phyloP scores from a whole-genome alignment of 2,888 invertebrate genomes.

The Alcis repandata region DNA sequence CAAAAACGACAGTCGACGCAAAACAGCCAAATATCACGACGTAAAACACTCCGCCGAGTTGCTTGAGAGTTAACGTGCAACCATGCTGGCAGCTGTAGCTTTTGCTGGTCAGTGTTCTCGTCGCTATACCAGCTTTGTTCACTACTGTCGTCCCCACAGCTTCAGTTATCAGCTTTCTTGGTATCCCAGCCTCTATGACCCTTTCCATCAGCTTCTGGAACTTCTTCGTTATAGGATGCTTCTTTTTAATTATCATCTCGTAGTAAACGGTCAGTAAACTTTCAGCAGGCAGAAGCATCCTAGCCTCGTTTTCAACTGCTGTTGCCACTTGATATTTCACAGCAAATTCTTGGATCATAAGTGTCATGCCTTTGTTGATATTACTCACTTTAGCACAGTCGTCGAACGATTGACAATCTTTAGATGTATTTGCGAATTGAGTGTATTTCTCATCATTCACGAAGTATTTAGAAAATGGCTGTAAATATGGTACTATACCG shows the following conservation, averaged over 20 bases:
- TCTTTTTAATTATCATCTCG: constrained; percentile 70
- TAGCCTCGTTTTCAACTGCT: constrained; percentile 68
- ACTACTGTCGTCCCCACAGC: constrained; percentile 65
- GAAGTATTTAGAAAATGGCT: constrained; percentile 60
- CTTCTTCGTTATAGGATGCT: constrained; percentile 53
- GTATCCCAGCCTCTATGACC: constrained; percentile 75
- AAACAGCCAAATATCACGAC: constrained; percentile 66
- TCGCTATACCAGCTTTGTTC: constrained; percentile 59
- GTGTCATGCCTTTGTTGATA: constrained; percentile 62
- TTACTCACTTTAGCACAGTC: constrained; percentile 60
- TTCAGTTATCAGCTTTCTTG: constrained; percentile 61
- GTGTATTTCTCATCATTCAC: constrained; percentile 60
- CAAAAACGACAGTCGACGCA: constrained; percentile 60
- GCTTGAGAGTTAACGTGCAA: constrained; percentile 65
- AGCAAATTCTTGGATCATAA: constrained; percentile 61
- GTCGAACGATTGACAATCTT: constrained; percentile 57
- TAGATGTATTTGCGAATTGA: constrained; percentile 59
- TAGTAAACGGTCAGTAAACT: constrained; percentile 67
- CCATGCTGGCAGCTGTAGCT: constrained; percentile 72
- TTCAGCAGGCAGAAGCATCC: constrained; percentile 59
- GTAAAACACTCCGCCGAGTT: constrained; percentile 67
- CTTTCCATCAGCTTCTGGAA: constrained; percentile 56
- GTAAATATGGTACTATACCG: constrained; percentile 59
- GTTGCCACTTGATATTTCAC: constrained; percentile 62
- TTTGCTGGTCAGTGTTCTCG: constrained; percentile 60